phyloP scores from a whole-genome alignment of 2,797 vertebrate genomes.

The Hippopotamyrus pictus region DNA sequence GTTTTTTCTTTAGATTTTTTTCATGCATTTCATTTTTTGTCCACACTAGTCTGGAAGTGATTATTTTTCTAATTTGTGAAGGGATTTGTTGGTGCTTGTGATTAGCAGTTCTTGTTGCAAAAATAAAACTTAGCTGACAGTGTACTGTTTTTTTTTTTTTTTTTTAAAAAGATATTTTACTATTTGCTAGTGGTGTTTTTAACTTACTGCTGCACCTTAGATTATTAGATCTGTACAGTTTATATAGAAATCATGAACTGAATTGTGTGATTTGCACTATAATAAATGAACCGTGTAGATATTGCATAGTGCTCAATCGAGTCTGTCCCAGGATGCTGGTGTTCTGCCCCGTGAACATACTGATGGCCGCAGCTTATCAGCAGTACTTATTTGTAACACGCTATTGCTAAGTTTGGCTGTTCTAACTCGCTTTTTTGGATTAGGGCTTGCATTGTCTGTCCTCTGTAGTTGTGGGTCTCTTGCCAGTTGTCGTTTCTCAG shows the following conservation, averaged over 20 bases:
- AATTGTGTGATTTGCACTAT: conserved; percentile 66
- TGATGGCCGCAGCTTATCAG: not conserved
- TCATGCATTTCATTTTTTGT: not conserved
- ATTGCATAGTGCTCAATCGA: conserved; percentile 35
- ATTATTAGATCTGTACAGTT: conserved; percentile 50
- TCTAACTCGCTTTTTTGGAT: not conserved
- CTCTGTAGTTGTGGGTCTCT: not conserved
- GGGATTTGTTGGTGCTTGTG: conserved; percentile 14
- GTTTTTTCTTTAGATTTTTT: conserved; percentile 13
- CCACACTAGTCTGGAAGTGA: conserved; percentile 16
- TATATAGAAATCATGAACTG: conserved; percentile 45
- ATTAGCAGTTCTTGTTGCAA: not conserved
- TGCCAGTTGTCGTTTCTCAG: not conserved
- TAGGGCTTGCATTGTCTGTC: not conserved
- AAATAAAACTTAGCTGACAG: conserved; percentile 1
- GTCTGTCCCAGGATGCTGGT: conserved; percentile 26
- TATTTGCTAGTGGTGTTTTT: conserved; percentile 45
- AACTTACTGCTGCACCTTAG: conserved; percentile 66
- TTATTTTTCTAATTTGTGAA: conserved; percentile 13
- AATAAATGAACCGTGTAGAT: conserved; percentile 43
- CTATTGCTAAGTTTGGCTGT: not conserved
- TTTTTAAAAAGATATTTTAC: conserved; percentile 21
- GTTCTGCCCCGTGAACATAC: not conserved
- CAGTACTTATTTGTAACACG: not conserved
- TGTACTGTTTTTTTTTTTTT: not conserved